Base-by-base conservation (phyloP, 1,140 invertebrate genomes). In the Apis dorsata region DNA sequence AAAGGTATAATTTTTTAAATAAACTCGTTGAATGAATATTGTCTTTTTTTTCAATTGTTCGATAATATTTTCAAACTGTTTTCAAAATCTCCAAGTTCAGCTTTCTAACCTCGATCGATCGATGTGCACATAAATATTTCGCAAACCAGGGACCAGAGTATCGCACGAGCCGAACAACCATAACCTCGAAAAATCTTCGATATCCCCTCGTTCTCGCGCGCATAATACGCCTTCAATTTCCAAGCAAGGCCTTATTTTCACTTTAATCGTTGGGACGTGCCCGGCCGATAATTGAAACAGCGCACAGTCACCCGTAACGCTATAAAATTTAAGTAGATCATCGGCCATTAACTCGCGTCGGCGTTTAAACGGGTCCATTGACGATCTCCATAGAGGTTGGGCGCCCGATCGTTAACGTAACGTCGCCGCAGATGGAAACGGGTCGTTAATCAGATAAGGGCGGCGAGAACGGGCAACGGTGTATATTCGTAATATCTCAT, bases 401-500 rank as follows among this genome's bases (percentile, higher is more conserved):
- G 19, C n/a, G 44, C 62, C 7, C 44, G 63, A 62, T 55, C 80
- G 55, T 55, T 60, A 57, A 44, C 53, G 34, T 71, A 86, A 75
- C 77, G 83, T 57, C 34, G 28, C 57, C 13, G 53, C 44, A 77
- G 73, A 85, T 85, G 62, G 57, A 86, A 86, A 72, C 60, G 73
- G 34, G 59, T 86, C 78, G 28, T 86, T 86, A 86, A 77, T 86
- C 68, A 85, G 83, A 85, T 86, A 81, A 83, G 62, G 15, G 24
- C n/a, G 19, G 28, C 10, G 71, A 10, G 68, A 86, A 81, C 77
- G 55, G 24, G 24, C 15, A 74, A 63, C 59, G 51, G 15, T 49
- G 65, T 76, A 80, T 69, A 59, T 13, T 63, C 70, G 65, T 63
- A 63, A 86, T 81, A 83, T 76, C 60, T 79, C 65, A 78, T 44